phyloP scores from a whole-genome alignment of 1,140 invertebrate species.

The Lepidurus arcticus region DNA sequence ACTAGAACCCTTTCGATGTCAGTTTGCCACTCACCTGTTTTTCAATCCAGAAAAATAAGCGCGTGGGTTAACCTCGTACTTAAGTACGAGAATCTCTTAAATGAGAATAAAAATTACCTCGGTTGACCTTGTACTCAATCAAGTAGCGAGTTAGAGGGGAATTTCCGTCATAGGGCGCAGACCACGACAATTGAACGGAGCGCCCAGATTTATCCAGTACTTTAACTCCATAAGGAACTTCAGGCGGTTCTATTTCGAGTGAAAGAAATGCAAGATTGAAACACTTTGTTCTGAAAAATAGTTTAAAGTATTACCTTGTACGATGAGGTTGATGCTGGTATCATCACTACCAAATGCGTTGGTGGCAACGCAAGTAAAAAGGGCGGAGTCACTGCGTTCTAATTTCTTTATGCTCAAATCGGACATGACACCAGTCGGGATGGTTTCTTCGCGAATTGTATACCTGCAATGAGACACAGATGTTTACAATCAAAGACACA shows the following conservation, averaged over 20 bases:
- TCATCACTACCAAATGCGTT: constrained; percentile 93
- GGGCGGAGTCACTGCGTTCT: constrained; percentile 80
- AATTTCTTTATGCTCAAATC: constrained; percentile 83
- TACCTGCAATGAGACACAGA: constrained; percentile 54
- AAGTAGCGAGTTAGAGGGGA: constrained; percentile 85
- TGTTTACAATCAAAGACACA: neutral
- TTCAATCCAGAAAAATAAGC: constrained; percentile 37
- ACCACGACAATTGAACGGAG: constrained; percentile 84
- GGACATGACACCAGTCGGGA: constrained; percentile 76
- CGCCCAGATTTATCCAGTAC: constrained; percentile 86
- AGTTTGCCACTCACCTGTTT: constrained; percentile 55
- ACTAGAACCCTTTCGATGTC: constrained; percentile 78
- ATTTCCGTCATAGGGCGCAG: constrained; percentile 89
- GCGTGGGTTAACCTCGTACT: constrained; percentile 85
- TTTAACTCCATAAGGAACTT: constrained; percentile 82
- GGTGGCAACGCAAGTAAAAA: constrained; percentile 89
- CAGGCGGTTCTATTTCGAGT: constrained; percentile 71
- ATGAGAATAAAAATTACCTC: constrained; percentile 58
- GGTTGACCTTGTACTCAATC: constrained; percentile 87
- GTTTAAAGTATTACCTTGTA: constrained; percentile 63
- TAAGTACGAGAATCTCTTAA: constrained; percentile 46
- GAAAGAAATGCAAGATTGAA: neutral
- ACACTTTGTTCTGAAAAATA: neutral
- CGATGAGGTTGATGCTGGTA: constrained; percentile 89
- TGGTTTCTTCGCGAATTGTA: constrained; percentile 83